phyloP scores from a whole-genome alignment of 30 jellyfish, hydroid and myxozoan genomes.

The Rhopilema esculentum region DNA sequence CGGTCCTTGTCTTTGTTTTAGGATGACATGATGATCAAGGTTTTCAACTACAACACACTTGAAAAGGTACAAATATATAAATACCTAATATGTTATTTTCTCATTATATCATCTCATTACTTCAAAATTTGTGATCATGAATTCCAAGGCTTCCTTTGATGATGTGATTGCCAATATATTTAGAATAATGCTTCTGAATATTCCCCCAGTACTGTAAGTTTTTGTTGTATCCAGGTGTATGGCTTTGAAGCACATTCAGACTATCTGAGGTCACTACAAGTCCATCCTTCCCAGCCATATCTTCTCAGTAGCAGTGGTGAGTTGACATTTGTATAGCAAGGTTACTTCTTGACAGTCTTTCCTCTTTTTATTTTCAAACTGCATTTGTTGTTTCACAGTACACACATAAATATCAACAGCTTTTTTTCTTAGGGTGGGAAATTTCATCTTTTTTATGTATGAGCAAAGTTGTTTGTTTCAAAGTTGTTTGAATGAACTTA shows the following conservation, averaged over 20 bases:
- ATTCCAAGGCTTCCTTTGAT: background rate
- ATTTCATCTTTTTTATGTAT: too few species aligned
- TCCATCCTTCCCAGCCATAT: slow-evolving; percentile 97
- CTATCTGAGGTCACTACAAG: slow-evolving; percentile 93
- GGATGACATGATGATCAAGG: slow-evolving; percentile 99
- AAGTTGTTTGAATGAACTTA: too few species aligned
- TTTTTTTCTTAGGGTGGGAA: too few species aligned
- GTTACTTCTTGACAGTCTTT: too few species aligned
- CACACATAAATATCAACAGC: too few species aligned
- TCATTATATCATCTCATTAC: background rate
- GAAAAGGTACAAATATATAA: slow-evolving; percentile 99
- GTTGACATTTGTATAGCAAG: background rate
- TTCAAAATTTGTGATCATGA: background rate
- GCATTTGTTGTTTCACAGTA: too few species aligned
- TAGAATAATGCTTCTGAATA: background rate
- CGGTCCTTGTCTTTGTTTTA: slow-evolving; percentile 22
- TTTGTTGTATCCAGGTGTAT: slow-evolving; percentile 62
- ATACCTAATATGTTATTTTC: too few species aligned
- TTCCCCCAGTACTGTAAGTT: background rate
- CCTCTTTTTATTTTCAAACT: too few species aligned
- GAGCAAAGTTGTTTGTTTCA: too few species aligned
- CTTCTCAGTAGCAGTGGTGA: slow-evolving; percentile 96
- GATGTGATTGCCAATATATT: background rate
- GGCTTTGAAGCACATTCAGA: slow-evolving; percentile 99
- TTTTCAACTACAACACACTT: slow-evolving; percentile 95